phyloP scores from a whole-genome alignment of 2,888 invertebrate genomes.

The Diloba caeruleocephala region DNA sequence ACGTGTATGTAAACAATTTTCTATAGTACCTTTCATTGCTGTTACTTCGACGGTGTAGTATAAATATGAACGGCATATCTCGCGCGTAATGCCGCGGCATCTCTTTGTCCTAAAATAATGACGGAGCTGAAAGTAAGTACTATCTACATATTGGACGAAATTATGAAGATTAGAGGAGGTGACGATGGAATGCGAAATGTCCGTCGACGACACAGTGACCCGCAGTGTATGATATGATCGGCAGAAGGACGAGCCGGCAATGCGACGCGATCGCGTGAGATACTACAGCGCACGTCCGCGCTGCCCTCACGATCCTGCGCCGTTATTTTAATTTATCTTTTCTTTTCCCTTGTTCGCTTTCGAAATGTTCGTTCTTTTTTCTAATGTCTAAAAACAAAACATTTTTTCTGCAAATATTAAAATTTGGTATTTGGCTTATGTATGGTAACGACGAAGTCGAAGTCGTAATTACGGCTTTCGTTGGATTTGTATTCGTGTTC shows the following conservation, averaged over 20 bases:
- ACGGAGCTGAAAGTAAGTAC: slow-evolving; percentile 58
- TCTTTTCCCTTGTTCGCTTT: slow-evolving; percentile 53
- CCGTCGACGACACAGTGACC: slow-evolving; percentile 77
- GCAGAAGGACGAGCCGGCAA: slow-evolving; percentile 64
- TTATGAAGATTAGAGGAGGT: slow-evolving; percentile 65
- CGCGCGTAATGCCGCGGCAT: slow-evolving; percentile 46
- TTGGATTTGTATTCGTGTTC: neutral
- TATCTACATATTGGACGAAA: slow-evolving; percentile 65
- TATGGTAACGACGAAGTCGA: no score
- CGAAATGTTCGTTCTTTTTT: slow-evolving; percentile 40
- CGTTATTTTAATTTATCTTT: slow-evolving; percentile 69
- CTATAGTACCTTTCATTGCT: slow-evolving; percentile 26
- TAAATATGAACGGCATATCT: slow-evolving; percentile 43
- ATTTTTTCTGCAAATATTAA: slow-evolving; percentile 1
- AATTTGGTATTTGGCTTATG: no score
- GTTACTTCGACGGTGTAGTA: slow-evolving; percentile 16
- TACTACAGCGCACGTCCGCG: slow-evolving; percentile 73
- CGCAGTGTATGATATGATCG: slow-evolving; percentile 64
- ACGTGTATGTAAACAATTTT: slow-evolving; percentile 43
- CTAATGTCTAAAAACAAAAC: slow-evolving; percentile 10
- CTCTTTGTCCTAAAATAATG: slow-evolving; percentile 48
- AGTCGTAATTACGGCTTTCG: neutral
- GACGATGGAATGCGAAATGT: slow-evolving; percentile 70
- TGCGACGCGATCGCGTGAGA: slow-evolving; percentile 78
- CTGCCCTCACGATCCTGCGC: slow-evolving; percentile 67